phyloP scores from a whole-genome alignment of 2,797 vertebrate species.

The Catharus ustulatus region DNA sequence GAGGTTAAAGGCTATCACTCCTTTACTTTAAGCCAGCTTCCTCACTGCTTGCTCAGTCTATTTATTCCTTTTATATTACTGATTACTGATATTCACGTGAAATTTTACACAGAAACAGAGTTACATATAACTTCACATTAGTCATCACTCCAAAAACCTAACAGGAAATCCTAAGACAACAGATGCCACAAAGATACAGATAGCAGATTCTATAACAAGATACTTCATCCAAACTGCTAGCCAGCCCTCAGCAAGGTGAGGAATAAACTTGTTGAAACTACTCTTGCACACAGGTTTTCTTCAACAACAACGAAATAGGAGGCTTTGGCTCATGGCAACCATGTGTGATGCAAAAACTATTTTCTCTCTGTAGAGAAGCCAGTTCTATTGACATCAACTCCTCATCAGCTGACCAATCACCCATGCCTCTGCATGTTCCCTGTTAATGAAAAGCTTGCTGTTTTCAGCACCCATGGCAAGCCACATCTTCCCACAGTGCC shows the following conservation, averaged over 20 bases:
- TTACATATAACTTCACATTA: not conserved
- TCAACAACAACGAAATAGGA: not conserved
- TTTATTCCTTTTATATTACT: not conserved
- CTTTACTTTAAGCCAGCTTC: slow-evolving; percentile 12
- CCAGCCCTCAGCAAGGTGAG: not conserved
- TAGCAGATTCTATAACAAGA: not conserved
- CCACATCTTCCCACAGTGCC: not conserved
- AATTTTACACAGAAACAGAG: not conserved
- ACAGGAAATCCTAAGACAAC: not conserved
- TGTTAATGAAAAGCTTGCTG: not conserved
- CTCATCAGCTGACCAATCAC: not conserved
- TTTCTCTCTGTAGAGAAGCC: not conserved
- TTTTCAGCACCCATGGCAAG: not conserved
- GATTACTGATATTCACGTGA: not conserved
- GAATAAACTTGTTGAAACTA: not conserved
- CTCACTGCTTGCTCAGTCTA: not conserved
- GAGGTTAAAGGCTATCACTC: not conserved
- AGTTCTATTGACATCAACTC: not conserved
- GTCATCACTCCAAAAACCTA: not conserved
- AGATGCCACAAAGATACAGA: not conserved
- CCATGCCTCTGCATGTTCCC: not conserved
- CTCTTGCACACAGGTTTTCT: not conserved
- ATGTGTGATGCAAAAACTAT: not conserved
- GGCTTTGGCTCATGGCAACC: not conserved
- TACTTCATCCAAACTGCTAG: not conserved